Percentiles rank a stretch among this genome's conserved stretches.
Conservation (phyloP, 2,888 invertebrate genomes). For the Himalopsyche tibetana region DNA sequence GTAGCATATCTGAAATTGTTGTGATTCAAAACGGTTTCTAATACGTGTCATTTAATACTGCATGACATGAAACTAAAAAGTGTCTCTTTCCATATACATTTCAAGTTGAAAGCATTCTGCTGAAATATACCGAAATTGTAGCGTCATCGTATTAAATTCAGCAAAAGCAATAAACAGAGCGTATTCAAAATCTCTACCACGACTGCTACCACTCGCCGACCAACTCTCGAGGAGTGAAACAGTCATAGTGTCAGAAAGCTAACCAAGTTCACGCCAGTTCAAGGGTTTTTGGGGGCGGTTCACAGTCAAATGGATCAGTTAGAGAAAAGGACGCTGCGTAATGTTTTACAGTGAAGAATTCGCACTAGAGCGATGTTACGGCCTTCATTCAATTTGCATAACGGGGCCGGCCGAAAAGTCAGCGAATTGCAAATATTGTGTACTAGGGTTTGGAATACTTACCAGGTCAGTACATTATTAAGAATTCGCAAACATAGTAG, state of each 20-base stretch:
- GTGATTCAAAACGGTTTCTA: neutral
- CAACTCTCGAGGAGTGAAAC: conserved; percentile 23
- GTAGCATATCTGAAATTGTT: neutral
- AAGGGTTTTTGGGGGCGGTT: conserved; percentile 37
- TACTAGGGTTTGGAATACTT: neutral
- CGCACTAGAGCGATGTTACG: conserved; percentile 38
- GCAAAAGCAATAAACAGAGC: conserved; percentile 42
- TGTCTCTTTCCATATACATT: neutral
- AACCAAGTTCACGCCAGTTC: conserved; percentile 43
- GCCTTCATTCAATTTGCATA: conserved; percentile 40
- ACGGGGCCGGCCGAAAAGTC: neutral
- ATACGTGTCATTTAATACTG: conserved; percentile 7
- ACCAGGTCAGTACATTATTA: too few relatives aligned
- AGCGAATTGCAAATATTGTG: conserved; percentile 32
- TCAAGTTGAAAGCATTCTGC: conserved; percentile 8
- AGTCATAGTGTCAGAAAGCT: conserved; percentile 22
- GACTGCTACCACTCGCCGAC: neutral
- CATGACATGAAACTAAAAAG: conserved; percentile 24
- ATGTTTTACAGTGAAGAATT: conserved; percentile 27
- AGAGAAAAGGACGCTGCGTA: conserved; percentile 35
- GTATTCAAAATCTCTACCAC: conserved; percentile 40
- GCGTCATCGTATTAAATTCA: conserved; percentile 39
- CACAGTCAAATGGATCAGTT: conserved; percentile 28
- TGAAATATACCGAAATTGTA: conserved; percentile 6
- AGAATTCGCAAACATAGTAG: too few relatives aligned